Evolutionary conservation across 2,797 vertebrate species (phyloP).

Genomic region (Alectoris magna): DNA sequence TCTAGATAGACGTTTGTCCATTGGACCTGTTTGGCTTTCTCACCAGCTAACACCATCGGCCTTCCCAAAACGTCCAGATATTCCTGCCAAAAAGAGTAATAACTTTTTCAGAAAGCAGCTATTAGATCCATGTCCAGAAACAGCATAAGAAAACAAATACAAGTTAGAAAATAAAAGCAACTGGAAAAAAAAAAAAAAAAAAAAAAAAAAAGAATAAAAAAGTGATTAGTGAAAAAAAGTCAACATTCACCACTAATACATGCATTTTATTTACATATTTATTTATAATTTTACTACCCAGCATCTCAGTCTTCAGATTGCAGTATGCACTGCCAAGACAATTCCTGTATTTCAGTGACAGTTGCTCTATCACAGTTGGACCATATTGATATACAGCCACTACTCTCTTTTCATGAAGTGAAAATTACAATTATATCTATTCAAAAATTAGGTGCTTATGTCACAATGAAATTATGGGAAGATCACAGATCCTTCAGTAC

Average conservation of each 20-base stretch:
- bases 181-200: not conserved
- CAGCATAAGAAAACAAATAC: not conserved
- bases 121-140: not conserved
- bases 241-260: not conserved
- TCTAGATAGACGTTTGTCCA: slow-evolving; percentile 99
- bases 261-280: not conserved
- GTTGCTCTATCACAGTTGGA: not conserved
- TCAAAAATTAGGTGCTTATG: slow-evolving; percentile 31
- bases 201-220: too few species aligned
- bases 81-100: slow-evolving; percentile 82
- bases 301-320: not conserved
- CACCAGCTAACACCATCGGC: slow-evolving; percentile 97
- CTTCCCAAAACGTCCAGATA: slow-evolving; percentile 97
- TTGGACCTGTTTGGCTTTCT: slow-evolving; percentile 95
- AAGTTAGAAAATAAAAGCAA: not conserved
- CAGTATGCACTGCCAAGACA: not conserved
- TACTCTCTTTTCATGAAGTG: not conserved
- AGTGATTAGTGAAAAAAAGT: not conserved
- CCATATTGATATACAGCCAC: not conserved
- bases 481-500: not conserved
- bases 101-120: not conserved
- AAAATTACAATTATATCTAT: not conserved
- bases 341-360: not conserved
- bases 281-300: not conserved
- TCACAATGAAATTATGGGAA: not conserved